Conservation (phyloP, 1,140 invertebrate species). For the Heliconius hermathena region DNA sequence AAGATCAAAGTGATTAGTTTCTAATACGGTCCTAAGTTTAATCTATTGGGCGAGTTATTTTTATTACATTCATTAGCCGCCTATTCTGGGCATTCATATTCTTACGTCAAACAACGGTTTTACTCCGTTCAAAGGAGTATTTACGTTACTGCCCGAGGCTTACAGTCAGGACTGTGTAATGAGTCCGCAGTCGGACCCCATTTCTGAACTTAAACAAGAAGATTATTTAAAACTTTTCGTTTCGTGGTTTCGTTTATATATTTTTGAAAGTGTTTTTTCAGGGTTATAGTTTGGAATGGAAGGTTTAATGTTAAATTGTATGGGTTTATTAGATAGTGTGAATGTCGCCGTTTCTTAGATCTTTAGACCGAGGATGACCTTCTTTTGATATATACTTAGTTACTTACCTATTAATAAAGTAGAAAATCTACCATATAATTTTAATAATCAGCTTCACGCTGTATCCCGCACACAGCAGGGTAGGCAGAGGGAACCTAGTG, state of each 20-base stretch:
- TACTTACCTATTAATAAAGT: no score
- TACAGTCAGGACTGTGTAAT: slow-evolving; percentile 49
- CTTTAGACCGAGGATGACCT: no score
- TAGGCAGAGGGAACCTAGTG: no score
- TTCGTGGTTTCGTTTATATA: slow-evolving; percentile 36
- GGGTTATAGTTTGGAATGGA: background rate
- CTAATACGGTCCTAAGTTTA: background rate
- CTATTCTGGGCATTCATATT: slow-evolving; percentile 47
- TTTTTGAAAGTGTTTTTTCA: slow-evolving; percentile 5
- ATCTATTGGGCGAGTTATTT: slow-evolving; percentile 16
- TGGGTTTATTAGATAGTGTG: no score
- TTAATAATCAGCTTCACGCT: no score
- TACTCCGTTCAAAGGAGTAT: slow-evolving; percentile 43
- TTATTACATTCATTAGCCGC: slow-evolving; percentile 33
- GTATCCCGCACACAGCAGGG: no score
- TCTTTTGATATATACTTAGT: no score
- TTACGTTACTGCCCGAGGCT: slow-evolving; percentile 47
- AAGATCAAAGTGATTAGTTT: slow-evolving; percentile 17
- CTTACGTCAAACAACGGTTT: slow-evolving; percentile 52
- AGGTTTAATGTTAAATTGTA: slow-evolving; percentile 2
- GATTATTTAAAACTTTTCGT: slow-evolving; percentile 50
- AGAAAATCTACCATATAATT: no score
- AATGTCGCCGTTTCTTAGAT: no score
- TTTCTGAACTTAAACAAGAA: slow-evolving; percentile 46
- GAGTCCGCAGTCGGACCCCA: slow-evolving; percentile 49